A percentile compares a stretch with the other conserved stretches of the same genome.
phyloP scores from a whole-genome alignment of 1,140 invertebrate genomes.

The Drosophila novamexicana region DNA sequence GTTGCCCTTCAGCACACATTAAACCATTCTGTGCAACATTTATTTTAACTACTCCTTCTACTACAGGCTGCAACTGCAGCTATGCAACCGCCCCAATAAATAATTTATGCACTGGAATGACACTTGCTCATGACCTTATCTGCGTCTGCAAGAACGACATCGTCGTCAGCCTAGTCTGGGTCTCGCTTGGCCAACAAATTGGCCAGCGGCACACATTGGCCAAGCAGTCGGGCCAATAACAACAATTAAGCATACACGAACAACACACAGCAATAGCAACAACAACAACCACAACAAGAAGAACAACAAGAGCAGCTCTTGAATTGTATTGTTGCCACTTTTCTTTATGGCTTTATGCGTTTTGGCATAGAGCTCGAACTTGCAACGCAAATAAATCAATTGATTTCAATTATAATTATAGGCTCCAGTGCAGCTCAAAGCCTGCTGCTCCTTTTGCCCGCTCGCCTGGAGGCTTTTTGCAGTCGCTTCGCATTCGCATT shows the following conservation, averaged over 20 bases:
- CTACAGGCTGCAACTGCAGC: neutral
- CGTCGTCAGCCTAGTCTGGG: conserved; percentile 40
- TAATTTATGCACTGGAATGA: conserved; percentile 81
- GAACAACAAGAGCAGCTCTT: conserved; percentile 39
- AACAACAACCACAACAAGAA: neutral
- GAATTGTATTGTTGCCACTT: conserved; percentile 80
- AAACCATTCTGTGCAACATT: conserved; percentile 31
- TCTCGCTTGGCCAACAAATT: conserved; percentile 35
- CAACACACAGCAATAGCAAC: conserved; percentile 24
- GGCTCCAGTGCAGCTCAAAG: conserved; percentile 51
- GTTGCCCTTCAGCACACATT: conserved; percentile 39
- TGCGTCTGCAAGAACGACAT: conserved; percentile 51
- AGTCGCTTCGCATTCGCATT: conserved; percentile 16
- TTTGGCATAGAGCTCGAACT: conserved; percentile 70
- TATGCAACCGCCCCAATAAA: conserved; percentile 37
- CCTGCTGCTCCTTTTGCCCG: conserved; percentile 18
- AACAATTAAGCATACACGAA: conserved; percentile 73
- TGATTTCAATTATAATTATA: conserved; percentile 83
- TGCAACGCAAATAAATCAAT: conserved; percentile 79
- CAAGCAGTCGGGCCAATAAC: conserved; percentile 62
- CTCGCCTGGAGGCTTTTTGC: conserved; percentile 38
- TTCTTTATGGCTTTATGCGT: conserved; percentile 83
- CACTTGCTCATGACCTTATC: conserved; percentile 83
- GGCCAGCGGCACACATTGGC: conserved; percentile 63
- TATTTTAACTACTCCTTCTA: conserved; percentile 1